These are phyloP conservation scores for Oscheius sp. DNA, from an alignment of 2,888 invertebrate genomes.

Conservation along the genomic window DNA sequence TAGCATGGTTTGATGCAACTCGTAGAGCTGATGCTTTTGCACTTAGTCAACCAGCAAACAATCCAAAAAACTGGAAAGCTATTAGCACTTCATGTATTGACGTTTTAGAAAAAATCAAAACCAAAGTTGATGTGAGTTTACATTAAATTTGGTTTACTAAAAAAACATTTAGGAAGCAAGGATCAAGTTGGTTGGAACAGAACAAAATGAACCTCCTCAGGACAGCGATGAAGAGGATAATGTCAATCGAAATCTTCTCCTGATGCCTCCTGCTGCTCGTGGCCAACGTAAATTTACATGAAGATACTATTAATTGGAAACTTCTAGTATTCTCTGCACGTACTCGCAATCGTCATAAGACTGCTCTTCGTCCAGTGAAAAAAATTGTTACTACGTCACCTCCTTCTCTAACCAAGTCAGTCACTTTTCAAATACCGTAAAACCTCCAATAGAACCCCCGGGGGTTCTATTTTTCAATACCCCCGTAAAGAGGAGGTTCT, in stretches of 20 bases:
- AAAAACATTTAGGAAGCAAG: background rate
- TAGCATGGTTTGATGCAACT: conserved; percentile 38
- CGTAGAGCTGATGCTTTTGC: conserved; percentile 46
- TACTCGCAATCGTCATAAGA: conserved; percentile 23
- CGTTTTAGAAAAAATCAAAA: conserved; percentile 36
- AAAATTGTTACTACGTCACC: background rate
- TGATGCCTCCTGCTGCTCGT: conserved; percentile 39
- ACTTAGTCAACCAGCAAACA: conserved; percentile 52
- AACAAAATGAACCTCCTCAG: background rate
- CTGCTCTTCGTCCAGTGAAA: conserved; percentile 17
- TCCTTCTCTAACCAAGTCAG: too few species aligned
- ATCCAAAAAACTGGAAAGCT: conserved; percentile 52
- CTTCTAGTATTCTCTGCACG: conserved; percentile 34
- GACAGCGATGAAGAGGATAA: conserved; percentile 28
- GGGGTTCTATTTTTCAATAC: too few species aligned
- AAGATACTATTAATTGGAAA: background rate
- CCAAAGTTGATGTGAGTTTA: conserved; percentile 11
- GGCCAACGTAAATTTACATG: conserved; percentile 25
- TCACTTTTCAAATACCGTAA: too few species aligned
- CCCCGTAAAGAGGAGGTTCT: too few species aligned
- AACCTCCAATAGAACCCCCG: too few species aligned
- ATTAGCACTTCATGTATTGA: conserved; percentile 35
- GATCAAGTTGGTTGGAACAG: background rate
- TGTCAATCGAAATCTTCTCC: conserved; percentile 34
- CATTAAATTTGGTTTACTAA: background rate